phyloP scores from a whole-genome alignment of 2,113 vertebrate species.

The Uropsilus gracilis region DNA sequence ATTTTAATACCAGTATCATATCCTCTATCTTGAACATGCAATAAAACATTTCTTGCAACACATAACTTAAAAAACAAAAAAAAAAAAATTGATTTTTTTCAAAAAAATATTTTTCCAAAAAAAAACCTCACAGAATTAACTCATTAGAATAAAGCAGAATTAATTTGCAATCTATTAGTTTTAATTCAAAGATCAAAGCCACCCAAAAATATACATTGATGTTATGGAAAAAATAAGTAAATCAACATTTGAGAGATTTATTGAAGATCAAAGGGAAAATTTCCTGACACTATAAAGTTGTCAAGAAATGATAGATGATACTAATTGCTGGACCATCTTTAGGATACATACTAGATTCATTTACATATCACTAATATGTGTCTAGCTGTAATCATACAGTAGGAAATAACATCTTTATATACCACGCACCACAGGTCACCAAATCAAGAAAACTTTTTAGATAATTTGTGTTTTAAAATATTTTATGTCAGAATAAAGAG shows the following conservation, averaged over 20 bases:
- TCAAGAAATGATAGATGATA: neutral
- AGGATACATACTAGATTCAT: slow-evolving; percentile 22
- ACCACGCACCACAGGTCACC: neutral
- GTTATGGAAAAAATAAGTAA: neutral
- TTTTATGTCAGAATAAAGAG: neutral
- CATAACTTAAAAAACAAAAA: neutral
- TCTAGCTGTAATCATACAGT: neutral
- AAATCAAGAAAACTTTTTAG: neutral
- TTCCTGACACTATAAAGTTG: neutral
- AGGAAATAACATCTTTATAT: neutral
- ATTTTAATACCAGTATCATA: neutral
- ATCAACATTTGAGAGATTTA: neutral
- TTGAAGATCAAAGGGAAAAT: neutral
- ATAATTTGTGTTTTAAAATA: neutral
- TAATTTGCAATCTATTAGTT: neutral
- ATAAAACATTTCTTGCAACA: neutral
- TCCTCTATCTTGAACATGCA: neutral
- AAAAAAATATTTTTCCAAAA: no score
- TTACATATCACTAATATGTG: neutral
- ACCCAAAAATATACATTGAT: neutral
- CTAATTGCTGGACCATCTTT: neutral
- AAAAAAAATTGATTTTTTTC: neutral
- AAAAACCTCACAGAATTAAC: neutral
- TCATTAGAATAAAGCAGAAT: neutral
- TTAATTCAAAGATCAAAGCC: neutral